A percentile compares a stretch with the other conserved stretches of the same genome.
Conservation (phyloP, 2,113 vertebrate genomes). For the Catharus bicknelli region DNA sequence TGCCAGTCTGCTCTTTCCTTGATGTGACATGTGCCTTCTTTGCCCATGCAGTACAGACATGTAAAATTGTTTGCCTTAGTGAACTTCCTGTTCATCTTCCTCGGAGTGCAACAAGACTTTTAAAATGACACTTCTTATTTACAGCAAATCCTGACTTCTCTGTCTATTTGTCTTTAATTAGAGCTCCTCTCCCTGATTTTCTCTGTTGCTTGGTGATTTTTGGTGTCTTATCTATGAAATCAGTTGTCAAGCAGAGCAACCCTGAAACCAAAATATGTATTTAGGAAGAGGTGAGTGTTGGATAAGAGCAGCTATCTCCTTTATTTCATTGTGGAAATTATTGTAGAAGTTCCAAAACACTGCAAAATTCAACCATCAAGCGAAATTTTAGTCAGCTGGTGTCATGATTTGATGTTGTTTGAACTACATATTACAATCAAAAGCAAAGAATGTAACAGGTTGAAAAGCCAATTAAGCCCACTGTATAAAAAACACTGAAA, state of each 20-base stretch:
- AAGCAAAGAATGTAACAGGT: background rate
- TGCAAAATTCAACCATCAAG: background rate
- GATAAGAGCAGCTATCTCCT: background rate
- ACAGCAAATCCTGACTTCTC: background rate
- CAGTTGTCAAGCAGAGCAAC: background rate
- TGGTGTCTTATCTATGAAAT: background rate
- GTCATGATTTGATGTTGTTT: background rate
- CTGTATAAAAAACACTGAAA: background rate
- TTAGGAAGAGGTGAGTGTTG: background rate
- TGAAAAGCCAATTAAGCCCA: background rate
- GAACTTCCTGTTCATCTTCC: background rate
- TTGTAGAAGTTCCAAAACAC: background rate
- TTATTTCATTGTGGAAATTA: background rate
- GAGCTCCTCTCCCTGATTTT: background rate
- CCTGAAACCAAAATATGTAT: background rate
- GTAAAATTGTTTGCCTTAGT: background rate
- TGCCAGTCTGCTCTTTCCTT: background rate
- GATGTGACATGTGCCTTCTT: fast-evolving
- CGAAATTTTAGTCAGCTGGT: background rate
- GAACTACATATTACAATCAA: background rate
- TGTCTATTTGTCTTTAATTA: background rate
- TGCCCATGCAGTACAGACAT: background rate
- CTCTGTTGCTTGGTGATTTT: background rate
- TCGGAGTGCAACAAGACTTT: background rate
- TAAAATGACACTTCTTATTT: background rate